Percentiles rank a stretch among this genome's conserved stretches.
phyloP scores from a whole-genome alignment of 2,797 vertebrate species.

The Sebastes trivittatus region DNA sequence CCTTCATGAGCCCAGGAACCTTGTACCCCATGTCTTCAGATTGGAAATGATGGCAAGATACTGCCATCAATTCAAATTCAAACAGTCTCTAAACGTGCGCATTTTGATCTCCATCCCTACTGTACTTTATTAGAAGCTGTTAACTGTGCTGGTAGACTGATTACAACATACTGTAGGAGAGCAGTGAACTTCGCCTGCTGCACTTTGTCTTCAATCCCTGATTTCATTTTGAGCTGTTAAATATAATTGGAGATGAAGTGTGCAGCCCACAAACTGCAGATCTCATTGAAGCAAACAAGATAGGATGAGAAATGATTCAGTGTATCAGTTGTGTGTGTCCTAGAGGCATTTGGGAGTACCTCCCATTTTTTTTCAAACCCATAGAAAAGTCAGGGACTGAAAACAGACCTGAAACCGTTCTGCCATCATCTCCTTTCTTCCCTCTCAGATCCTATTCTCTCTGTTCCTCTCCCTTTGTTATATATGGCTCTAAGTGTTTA shows the following conservation, averaged over 20 bases:
- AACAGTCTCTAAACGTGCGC: neutral
- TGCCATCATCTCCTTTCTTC: neutral
- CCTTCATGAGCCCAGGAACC: neutral
- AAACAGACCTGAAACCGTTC: neutral
- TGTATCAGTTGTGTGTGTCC: constrained; percentile 39
- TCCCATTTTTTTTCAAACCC: constrained; percentile 1
- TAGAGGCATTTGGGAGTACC: constrained; percentile 10
- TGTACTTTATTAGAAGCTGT: neutral
- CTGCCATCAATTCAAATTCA: neutral
- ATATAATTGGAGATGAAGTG: constrained; percentile 46
- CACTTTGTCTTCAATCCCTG: constrained; percentile 12
- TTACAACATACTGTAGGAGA: neutral
- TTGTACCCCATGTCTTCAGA: neutral
- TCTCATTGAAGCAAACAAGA: constrained; percentile 29
- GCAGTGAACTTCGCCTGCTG: constrained; percentile 2
- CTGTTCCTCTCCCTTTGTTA: neutral
- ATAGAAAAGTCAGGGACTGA: neutral
- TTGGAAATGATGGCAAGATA: neutral
- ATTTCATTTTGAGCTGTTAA: constrained; percentile 44
- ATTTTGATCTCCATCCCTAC: neutral
- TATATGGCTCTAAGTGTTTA: constrained; percentile 7
- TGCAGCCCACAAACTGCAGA: constrained; percentile 34
- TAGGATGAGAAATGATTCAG: constrained; percentile 33
- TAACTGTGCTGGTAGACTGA: neutral
- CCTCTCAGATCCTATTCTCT: neutral